phyloP scores from a whole-genome alignment of 2,113 vertebrate species.

The Tragelaphus scriptus region DNA sequence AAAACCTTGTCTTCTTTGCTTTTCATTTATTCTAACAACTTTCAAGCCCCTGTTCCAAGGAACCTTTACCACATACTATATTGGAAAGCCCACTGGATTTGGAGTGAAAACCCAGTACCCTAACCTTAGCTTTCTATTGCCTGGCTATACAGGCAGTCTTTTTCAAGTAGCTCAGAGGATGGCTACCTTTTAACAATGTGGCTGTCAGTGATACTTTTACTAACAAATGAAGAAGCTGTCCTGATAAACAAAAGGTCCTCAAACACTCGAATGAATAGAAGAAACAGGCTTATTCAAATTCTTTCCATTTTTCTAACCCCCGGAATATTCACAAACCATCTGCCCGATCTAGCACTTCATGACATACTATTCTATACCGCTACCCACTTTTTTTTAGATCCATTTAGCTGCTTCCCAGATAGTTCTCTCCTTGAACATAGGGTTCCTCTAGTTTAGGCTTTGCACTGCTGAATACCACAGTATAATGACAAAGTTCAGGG shows the following conservation, averaged over 20 bases:
- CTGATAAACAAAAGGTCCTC: neutral
- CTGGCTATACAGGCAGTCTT: neutral
- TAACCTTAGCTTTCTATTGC: neutral
- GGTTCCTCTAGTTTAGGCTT: neutral
- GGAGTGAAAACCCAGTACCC: neutral
- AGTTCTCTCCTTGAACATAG: neutral
- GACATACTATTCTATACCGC: neutral
- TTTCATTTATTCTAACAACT: neutral
- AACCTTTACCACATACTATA: neutral
- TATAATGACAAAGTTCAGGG: neutral
- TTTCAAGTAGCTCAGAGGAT: neutral
- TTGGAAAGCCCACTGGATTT: neutral
- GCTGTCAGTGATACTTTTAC: neutral
- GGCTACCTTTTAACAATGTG: neutral
- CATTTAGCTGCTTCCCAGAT: neutral
- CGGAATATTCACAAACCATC: neutral
- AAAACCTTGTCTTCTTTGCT: neutral
- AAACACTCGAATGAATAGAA: neutral
- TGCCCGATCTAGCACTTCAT: neutral
- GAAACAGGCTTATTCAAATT: neutral
- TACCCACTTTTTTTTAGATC: neutral
- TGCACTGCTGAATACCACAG: neutral
- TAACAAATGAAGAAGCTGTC: neutral
- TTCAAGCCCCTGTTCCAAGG: slow-evolving; percentile 11
- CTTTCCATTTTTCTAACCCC: neutral